phyloP scores from a whole-genome alignment of 2,888 invertebrate genomes.

The Exocentrus adspersus region DNA sequence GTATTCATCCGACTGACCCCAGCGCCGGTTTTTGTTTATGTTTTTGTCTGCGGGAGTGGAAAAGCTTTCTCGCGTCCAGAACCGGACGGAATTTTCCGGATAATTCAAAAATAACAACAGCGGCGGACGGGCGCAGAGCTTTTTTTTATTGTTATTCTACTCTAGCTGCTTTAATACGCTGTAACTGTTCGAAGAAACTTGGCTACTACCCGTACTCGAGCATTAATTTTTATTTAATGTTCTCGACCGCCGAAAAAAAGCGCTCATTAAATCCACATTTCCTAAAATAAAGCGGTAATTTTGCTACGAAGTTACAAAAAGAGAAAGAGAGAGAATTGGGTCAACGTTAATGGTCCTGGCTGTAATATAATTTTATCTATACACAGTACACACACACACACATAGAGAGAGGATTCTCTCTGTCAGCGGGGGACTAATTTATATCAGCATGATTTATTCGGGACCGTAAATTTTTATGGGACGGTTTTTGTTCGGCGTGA shows the following conservation, averaged over 20 bases:
- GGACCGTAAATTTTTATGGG: not conserved
- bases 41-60: not conserved
- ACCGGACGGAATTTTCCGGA: not conserved
- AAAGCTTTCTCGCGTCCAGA: not conserved
- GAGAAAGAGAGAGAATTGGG: not conserved
- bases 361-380: not conserved
- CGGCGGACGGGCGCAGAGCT: no score
- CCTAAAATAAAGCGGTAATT: no score
- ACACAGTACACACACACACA: no score
- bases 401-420: not conserved
- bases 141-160: not conserved
- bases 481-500: not conserved
- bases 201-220: no score
- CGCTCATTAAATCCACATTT: no score
- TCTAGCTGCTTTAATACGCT: no score
- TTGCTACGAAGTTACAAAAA: no score
- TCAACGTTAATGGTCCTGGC: not conserved
- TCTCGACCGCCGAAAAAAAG: no score
- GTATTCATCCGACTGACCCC: not conserved
- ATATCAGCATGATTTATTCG: not conserved
- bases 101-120: not conserved
- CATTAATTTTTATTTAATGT: no score
- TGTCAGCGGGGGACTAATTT: not conserved
- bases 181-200: no score
- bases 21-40: not conserved